Conservation (phyloP, 2,797 vertebrate species). For the Aulostomus chinensis region DNA sequence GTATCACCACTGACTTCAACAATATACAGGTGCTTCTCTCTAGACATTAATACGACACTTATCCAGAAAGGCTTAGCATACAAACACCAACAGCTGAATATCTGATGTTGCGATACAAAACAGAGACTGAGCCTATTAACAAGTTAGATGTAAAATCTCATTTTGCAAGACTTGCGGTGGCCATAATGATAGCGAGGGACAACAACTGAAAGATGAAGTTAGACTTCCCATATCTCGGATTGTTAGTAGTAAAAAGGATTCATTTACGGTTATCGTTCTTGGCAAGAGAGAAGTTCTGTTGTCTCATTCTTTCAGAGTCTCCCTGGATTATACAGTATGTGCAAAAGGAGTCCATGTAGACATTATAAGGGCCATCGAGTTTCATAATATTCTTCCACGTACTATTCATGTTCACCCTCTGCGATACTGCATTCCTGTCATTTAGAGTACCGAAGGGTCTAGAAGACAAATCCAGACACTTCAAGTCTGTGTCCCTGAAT, state of each 20-base stretch:
- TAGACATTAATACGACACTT: conserved; percentile 43
- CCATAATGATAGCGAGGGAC: conserved; percentile 16
- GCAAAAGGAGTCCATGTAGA: conserved; percentile 2
- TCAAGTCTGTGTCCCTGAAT: conserved; percentile 5
- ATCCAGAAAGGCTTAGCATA: conserved; percentile 26
- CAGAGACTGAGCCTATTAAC: conserved; percentile 39
- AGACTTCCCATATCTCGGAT: conserved; percentile 3
- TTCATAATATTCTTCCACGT: conserved; percentile 14
- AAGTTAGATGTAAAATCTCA: conserved; percentile 17
- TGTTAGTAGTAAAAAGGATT: conserved; percentile 30
- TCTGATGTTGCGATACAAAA: conserved; percentile 22
- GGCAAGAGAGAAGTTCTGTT: too few relatives aligned
- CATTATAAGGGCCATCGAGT: conserved; percentile 5
- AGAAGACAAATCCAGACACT: conserved; percentile 24
- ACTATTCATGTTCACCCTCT: not conserved
- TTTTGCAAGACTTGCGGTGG: too few relatives aligned
- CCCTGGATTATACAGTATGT: conserved; percentile 8
- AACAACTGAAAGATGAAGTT: conserved; percentile 32
- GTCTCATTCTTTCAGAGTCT: conserved; percentile 29
- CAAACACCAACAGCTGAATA: conserved; percentile 17
- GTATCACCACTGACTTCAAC: conserved; percentile 16
- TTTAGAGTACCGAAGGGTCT: conserved; percentile 1
- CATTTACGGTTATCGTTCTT: too few relatives aligned
- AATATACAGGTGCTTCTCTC: conserved; percentile 23
- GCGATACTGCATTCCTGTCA: conserved; percentile 4